These are phyloP conservation scores for Psylliodes chrysocephalus DNA, from an alignment of 2,888 invertebrate species.

Conservation along the genomic window DNA sequence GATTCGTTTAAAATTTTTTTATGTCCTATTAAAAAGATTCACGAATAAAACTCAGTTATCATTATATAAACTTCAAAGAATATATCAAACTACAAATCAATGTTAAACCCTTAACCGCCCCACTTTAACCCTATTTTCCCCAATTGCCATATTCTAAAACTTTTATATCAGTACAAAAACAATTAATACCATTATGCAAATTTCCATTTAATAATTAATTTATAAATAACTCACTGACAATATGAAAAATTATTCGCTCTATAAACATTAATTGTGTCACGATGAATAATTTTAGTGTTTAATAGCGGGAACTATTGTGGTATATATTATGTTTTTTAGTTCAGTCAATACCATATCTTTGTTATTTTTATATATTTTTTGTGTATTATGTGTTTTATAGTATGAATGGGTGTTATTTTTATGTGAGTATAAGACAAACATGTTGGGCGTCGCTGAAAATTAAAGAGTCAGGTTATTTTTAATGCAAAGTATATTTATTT, in stretches of 20 bases:
- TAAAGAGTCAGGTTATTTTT: constrained; percentile 14
- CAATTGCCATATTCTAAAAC: background rate
- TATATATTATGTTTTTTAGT: constrained; percentile 42
- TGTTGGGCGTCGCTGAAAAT: constrained; percentile 35
- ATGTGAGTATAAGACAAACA: constrained; percentile 33
- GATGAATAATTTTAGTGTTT: constrained; percentile 38
- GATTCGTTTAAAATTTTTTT: too few species aligned
- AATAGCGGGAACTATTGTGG: constrained; percentile 41
- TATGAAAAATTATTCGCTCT: constrained; percentile 50
- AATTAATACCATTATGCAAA: constrained; percentile 32
- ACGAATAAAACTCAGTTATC: too few species aligned
- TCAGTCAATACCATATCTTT: constrained; percentile 14
- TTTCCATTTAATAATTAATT: constrained; percentile 41
- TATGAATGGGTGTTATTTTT: constrained; percentile 29
- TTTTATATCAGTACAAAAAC: background rate
- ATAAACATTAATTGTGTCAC: constrained; percentile 48
- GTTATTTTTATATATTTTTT: constrained; percentile 16
- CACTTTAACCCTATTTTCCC: background rate
- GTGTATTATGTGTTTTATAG: constrained; percentile 21
- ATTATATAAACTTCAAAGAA: background rate
- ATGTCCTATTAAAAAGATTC: too few species aligned
- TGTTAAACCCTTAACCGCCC: too few species aligned
- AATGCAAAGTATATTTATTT: too few species aligned
- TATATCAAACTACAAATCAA: background rate
- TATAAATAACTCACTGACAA: constrained; percentile 57